Evolutionary conservation across 2,888 invertebrate genomes (phyloP).

Genomic region (Pachymerium ferrugineum): DNA sequence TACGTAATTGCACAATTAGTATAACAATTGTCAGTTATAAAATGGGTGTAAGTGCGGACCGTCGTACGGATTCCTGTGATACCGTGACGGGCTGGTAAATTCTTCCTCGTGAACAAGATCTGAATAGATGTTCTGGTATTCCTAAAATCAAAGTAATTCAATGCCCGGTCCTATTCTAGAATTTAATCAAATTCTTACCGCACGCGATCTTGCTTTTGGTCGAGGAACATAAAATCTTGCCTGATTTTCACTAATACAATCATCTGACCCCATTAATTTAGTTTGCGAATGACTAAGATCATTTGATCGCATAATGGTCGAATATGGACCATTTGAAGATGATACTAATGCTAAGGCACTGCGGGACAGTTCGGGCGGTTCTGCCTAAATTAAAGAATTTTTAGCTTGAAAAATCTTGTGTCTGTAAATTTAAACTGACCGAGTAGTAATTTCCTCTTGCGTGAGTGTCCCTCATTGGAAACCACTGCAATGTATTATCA

Average conservation of each 20-base stretch:
- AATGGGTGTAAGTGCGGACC: neutral
- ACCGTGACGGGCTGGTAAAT: neutral
- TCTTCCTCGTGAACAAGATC: neutral
- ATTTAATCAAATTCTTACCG: neutral
- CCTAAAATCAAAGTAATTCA: neutral
- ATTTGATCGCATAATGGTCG: neutral
- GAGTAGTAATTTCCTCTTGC: neutral
- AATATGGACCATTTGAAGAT: neutral
- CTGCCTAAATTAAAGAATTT: neutral
- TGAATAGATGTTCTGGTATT: neutral
- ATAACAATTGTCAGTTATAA: neutral
- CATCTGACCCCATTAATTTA: neutral
- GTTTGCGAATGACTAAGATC: neutral
- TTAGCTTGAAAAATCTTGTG: neutral
- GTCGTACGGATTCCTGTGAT: neutral
- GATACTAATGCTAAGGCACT: neutral
- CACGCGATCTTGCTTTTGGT: neutral
- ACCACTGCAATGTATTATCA: neutral
- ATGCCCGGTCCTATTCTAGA: too few species aligned
- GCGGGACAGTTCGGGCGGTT: neutral
- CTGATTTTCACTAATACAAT: neutral
- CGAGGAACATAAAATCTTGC: neutral
- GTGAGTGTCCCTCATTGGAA: neutral
- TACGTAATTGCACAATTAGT: neutral
- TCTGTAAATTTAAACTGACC: too few species aligned